Evolutionary conservation across 1,140 invertebrate species (phyloP), one percentile per base, ranked within the genome.

Genomic region (Drosophila novamexicana): DNA sequence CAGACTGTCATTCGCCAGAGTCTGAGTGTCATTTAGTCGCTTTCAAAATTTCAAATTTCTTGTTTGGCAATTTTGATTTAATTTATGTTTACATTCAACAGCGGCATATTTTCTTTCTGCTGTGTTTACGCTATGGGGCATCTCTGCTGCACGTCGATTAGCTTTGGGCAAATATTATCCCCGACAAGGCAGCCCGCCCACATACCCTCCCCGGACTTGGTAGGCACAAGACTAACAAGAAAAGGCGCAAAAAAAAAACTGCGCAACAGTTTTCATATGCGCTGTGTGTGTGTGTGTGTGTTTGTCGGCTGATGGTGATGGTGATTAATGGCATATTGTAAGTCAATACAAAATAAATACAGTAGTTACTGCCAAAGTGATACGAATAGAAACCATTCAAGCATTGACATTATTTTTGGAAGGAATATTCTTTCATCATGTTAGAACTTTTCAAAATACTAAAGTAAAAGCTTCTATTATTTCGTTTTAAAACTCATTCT

Each of bases 201-300:
- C 45, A 29, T 8, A 7, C 45, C 8, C 18, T 12, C 22, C 5
- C 5, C 62, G 16, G 52, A 64, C 18, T 18, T 32, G 68, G 61
- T 37, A 56, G 58, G 22, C 44, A 1, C 29, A 74, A 22, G 18
- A 22, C 50, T 47, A 18, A 42, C 37, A 54, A 29, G 36, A 47
- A 22, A 61, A 70, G 10, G 44, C 52, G 34, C 5, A 62, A 47
- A 16, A 59, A 59, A 47, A 57, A 47, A 82, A 83, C 81, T 83
- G 81, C 81, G 81, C 81, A 83, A 83, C 81, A 83, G 80, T 83
- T 83, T 83, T 84, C 59, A 75, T 61, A 52, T 37, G 36, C 22
- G 22, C 4, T 29, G 22, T 4, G 22, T 29, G 22, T 29, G 22
- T 29, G 4, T 29, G 22, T 29, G 22, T 29, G 4, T 29, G 22